phyloP scores from a whole-genome alignment of 2,888 invertebrate genomes.

The Ellobium chinense region DNA sequence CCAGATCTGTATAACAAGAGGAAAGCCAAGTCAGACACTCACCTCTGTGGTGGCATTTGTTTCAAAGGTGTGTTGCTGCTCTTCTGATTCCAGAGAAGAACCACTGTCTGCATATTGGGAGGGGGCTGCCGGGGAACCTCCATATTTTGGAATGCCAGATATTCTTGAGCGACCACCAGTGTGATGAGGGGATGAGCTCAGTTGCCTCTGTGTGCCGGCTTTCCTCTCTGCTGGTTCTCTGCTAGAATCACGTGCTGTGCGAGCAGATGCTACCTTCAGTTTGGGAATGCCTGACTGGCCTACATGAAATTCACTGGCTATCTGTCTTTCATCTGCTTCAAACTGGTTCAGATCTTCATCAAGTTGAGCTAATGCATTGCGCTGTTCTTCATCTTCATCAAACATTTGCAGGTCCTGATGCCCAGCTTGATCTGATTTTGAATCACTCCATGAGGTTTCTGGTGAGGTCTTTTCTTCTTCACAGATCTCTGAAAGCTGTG shows the following conservation, averaged over 20 bases:
- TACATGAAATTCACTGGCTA: background rate
- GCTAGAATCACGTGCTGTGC: background rate
- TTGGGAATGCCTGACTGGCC: conserved; percentile 1
- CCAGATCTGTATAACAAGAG: background rate
- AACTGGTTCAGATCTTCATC: conserved; percentile 35
- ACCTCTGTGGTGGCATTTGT: background rate
- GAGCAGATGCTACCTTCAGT: background rate
- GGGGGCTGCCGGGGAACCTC: background rate
- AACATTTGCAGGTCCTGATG: no score
- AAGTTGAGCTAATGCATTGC: background rate
- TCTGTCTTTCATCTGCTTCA: conserved; percentile 14
- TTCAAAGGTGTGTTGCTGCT: conserved; percentile 1
- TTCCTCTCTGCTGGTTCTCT: background rate
- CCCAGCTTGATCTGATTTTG: no score
- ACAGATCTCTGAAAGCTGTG: no score
- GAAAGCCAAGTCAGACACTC: background rate
- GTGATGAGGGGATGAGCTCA: background rate
- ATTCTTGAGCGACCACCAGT: background rate
- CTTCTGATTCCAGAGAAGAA: conserved; percentile 11
- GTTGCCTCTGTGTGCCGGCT: background rate
- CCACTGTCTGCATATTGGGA: background rate
- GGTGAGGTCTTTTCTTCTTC: no score
- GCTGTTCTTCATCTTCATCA: background rate
- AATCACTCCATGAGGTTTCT: no score
- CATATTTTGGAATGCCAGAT: conserved; percentile 8